Evolutionary conservation across 2,888 invertebrate species (phyloP).

Genomic region (Ramazzottius varieornatus): DNA sequence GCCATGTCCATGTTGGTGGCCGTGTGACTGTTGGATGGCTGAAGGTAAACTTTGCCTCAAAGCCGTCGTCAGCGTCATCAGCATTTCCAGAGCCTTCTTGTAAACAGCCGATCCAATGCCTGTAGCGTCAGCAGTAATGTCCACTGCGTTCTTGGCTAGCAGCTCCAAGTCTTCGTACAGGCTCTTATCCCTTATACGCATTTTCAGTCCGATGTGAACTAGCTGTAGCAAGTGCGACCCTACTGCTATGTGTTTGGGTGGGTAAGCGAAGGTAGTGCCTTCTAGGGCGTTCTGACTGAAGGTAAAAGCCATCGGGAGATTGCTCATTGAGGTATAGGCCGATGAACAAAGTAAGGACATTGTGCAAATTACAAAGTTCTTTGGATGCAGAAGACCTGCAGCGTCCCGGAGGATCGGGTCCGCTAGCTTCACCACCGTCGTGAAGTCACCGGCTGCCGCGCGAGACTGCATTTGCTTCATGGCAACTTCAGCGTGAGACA

Average conservation of each 20-base stretch:
- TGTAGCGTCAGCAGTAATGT: background rate
- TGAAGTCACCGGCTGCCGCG: background rate
- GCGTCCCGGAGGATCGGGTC: background rate
- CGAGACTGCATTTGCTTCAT: background rate
- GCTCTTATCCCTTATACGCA: background rate
- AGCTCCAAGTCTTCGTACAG: background rate
- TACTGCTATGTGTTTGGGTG: background rate
- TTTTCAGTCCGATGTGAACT: background rate
- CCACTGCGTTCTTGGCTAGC: background rate
- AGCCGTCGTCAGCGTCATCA: background rate
- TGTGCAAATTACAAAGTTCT: background rate
- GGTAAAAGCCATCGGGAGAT: background rate
- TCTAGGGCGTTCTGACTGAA: constrained; percentile 3
- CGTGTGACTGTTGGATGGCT: background rate
- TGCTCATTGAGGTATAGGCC: background rate
- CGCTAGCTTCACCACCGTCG: background rate
- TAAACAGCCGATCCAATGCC: background rate
- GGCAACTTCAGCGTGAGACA: background rate
- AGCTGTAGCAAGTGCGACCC: background rate
- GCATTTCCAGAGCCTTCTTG: background rate
- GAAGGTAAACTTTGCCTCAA: too few species aligned
- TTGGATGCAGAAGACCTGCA: background rate
- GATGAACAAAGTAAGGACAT: background rate
- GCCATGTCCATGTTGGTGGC: background rate
- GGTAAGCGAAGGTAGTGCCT: constrained; percentile 1